Percentiles rank a stretch among this genome's conserved stretches.
Conservation (phyloP, 2,797 vertebrate species). For the Smutsia temminckii region DNA sequence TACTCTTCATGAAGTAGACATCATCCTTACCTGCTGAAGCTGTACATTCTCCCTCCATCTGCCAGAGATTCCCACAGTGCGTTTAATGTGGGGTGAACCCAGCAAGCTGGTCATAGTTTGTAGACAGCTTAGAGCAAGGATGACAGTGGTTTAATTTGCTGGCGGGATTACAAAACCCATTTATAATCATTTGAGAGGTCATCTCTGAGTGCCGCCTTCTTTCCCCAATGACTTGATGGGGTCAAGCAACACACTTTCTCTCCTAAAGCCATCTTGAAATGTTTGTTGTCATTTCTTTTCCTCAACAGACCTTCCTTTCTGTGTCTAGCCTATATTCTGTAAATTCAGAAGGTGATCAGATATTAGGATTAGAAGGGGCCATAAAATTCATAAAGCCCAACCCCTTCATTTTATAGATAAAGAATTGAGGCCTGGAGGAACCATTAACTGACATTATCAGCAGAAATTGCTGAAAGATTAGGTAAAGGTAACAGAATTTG, state of each 20-base stretch:
- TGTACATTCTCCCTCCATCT: not conserved
- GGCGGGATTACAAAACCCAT: not conserved
- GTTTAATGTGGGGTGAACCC: not conserved
- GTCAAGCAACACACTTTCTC: not conserved
- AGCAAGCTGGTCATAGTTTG: not conserved
- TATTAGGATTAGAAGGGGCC: not conserved
- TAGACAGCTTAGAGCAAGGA: not conserved
- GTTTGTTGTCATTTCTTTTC: not conserved
- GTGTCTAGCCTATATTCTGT: not conserved
- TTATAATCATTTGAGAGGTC: not conserved
- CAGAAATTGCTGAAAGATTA: slow-evolving; percentile 1
- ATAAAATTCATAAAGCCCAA: not conserved
- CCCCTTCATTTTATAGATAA: slow-evolving; percentile 9
- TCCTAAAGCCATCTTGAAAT: not conserved
- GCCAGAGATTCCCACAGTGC: not conserved
- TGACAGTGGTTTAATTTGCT: not conserved
- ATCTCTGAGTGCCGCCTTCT: not conserved
- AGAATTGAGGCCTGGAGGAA: not conserved
- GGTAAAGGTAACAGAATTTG: not conserved
- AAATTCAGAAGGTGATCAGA: not conserved
- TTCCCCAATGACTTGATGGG: not conserved
- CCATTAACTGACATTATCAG: not conserved
- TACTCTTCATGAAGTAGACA: not conserved
- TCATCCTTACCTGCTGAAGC: not conserved
- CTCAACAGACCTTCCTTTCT: not conserved